phyloP scores from a whole-genome alignment of 2,797 vertebrate genomes.

The Coluber constrictor region DNA sequence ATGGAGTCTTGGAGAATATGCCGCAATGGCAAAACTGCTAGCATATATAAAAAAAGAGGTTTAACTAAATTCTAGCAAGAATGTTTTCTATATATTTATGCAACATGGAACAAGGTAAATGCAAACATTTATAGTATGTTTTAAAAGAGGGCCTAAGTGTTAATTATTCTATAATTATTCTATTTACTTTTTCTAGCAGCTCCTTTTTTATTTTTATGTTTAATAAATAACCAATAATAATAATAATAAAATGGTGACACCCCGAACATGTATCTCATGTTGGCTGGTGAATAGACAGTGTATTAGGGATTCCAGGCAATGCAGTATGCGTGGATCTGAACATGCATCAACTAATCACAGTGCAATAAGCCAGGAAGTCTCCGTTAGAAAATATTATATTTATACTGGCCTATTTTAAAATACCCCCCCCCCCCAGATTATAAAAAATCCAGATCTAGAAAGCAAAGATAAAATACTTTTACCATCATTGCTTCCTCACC shows the following conservation, averaged over 20 bases:
- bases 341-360: neutral
- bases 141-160: neutral
- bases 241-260: neutral
- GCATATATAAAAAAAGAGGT: neutral
- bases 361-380: neutral
- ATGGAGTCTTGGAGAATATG: neutral
- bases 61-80: neutral
- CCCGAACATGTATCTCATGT: neutral
- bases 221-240: neutral
- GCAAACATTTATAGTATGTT: neutral
- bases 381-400: neutral
- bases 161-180: neutral
- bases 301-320: neutral
- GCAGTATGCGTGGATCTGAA: neutral
- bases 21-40: neutral
- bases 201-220: neutral
- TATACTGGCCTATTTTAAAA: constrained; percentile 2
- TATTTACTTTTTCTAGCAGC: neutral
- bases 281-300: neutral
- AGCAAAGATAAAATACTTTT: constrained; percentile 12
- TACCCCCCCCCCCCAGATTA: neutral
- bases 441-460: constrained; percentile 18
- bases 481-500: constrained; percentile 10
- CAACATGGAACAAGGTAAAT: neutral
- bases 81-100: neutral